Conservation (phyloP, 2,113 vertebrate species). For the Candoia aspera region DNA sequence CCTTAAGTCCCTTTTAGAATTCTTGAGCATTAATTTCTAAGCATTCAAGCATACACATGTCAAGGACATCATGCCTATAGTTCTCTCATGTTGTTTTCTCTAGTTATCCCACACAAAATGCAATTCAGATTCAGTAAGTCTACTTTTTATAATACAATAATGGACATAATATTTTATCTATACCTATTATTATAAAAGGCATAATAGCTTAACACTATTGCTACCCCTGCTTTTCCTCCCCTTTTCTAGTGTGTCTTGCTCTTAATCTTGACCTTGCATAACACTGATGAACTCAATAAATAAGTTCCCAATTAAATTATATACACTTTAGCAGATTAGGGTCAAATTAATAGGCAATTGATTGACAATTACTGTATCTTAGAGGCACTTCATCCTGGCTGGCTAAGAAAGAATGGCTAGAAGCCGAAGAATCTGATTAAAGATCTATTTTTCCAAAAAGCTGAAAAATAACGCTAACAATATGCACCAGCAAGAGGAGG, state of each 20-base stretch:
- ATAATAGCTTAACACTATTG: not conserved
- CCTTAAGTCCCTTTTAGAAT: not conserved
- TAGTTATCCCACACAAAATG: not conserved
- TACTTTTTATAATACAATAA: not conserved
- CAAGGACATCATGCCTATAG: not conserved
- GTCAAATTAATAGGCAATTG: slow-evolving; percentile 38
- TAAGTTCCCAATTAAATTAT: slow-evolving; percentile 41
- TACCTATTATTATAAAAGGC: slow-evolving; percentile 16
- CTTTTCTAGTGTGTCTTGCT: slow-evolving; percentile 14
- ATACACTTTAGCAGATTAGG: slow-evolving; percentile 25
- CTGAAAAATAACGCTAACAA: slow-evolving; percentile 12
- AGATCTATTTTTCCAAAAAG: not conserved
- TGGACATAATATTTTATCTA: not conserved
- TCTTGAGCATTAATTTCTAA: not conserved
- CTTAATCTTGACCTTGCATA: slow-evolving; percentile 24
- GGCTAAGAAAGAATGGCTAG: not conserved
- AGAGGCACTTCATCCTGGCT: not conserved
- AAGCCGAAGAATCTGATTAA: not conserved
- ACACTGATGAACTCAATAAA: slow-evolving; percentile 29
- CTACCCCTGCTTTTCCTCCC: slow-evolving; percentile 16
- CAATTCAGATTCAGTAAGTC: not conserved
- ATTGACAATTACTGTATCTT: slow-evolving; percentile 6
- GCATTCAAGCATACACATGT: not conserved
- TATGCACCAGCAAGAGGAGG: not conserved
- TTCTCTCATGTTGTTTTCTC: not conserved